Percentiles rank a stretch among this genome's conserved stretches.
phyloP scores from a whole-genome alignment of 2,797 vertebrate genomes.

The Thalassophryne amazonica region DNA sequence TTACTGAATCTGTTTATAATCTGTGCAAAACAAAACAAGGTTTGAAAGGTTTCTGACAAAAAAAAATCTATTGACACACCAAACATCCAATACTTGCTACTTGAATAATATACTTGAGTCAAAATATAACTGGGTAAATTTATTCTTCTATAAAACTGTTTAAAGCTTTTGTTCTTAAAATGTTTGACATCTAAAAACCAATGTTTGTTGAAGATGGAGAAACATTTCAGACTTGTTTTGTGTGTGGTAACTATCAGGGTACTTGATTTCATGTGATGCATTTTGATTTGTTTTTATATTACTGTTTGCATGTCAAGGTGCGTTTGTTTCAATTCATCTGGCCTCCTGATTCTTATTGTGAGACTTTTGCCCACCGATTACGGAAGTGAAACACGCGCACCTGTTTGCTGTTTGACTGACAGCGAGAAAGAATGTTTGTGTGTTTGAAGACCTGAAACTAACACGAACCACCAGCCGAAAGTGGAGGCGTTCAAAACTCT shows the following conservation, averaged over 20 bases:
- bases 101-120: too few species aligned
- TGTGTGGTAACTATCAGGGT: constrained; percentile 48
- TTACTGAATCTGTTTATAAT: constrained; percentile 2
- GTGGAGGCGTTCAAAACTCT: too few species aligned
- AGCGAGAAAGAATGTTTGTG: constrained; percentile 60
- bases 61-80: too few species aligned
- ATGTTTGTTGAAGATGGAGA: not conserved
- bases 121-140: too few species aligned
- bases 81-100: too few species aligned
- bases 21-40: constrained; percentile 1
- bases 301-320: constrained; percentile 22
- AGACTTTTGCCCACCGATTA: not conserved
- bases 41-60: constrained; percentile 43
- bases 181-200: too few species aligned
- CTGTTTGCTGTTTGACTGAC: constrained; percentile 47
- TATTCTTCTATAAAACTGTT: too few species aligned
- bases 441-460: constrained; percentile 36
- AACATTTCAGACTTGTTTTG: constrained; percentile 25
- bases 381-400: constrained; percentile 15
- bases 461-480: constrained; percentile 7
- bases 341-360: not conserved
- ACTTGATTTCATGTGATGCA: constrained; percentile 27
- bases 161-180: too few species aligned
- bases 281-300: constrained; percentile 17
- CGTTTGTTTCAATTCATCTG: constrained; percentile 26